phyloP scores from a whole-genome alignment of 1,140 invertebrate species.

The Euwallacea fornicatus region DNA sequence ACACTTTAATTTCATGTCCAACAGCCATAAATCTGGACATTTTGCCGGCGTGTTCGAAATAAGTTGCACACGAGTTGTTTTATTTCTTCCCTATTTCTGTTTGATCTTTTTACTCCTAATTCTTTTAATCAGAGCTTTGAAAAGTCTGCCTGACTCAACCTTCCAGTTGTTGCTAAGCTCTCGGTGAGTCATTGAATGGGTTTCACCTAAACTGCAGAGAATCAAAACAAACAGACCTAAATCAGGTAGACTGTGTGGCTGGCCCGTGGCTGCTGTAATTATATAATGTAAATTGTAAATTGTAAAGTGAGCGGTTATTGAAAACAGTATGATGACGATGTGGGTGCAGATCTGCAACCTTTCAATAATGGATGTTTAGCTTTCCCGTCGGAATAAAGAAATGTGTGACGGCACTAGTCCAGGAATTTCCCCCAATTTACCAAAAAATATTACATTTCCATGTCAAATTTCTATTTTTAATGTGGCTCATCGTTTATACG shows the following conservation, averaged over 20 bases:
- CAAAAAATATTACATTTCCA: conserved; percentile 5
- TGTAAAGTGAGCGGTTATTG: too few relatives aligned
- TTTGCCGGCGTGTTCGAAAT: too few relatives aligned
- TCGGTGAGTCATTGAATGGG: not conserved
- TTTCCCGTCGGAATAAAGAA: conserved; percentile 6
- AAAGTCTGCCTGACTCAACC: too few relatives aligned
- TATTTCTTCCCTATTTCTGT: too few relatives aligned
- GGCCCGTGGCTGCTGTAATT: not conserved
- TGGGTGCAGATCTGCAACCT: conserved; percentile 61
- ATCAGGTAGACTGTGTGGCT: conserved; percentile 3
- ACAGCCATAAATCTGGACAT: too few relatives aligned
- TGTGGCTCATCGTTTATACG: not conserved
- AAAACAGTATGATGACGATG: too few relatives aligned
- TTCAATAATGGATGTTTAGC: conserved; percentile 7
- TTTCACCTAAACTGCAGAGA: not conserved
- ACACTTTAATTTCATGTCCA: too few relatives aligned
- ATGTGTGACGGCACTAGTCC: not conserved
- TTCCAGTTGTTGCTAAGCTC: not conserved
- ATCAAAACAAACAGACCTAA: not conserved
- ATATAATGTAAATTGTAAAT: not conserved
- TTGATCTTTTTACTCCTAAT: too few relatives aligned
- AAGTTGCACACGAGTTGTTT: too few relatives aligned
- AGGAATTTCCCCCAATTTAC: conserved; percentile 2
- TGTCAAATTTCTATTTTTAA: conserved; percentile 19
- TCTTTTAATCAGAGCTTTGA: too few relatives aligned